Percentiles rank a stretch among this genome's conserved stretches.
These are phyloP conservation scores for Lagorchestes hirsutus DNA, from an alignment of 2,797 vertebrate genomes.

Conservation along the genomic window DNA sequence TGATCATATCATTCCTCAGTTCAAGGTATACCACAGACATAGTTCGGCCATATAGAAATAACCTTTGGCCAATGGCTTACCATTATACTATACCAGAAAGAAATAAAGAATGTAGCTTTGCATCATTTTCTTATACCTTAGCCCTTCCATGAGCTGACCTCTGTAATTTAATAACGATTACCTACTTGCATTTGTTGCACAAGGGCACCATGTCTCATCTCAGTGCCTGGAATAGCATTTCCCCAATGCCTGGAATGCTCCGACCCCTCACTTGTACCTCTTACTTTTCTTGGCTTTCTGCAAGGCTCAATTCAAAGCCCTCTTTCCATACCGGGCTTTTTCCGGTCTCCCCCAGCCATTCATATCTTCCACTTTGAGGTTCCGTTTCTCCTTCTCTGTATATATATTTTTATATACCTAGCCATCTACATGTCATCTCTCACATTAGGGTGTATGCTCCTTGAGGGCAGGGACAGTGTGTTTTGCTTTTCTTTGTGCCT, in stretches of 20 bases:
- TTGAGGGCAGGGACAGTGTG: neutral
- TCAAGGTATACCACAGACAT: neutral
- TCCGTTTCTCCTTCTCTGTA: neutral
- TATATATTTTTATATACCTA: neutral
- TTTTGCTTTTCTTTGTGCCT: neutral
- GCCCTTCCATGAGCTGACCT: neutral
- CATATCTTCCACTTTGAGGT: neutral
- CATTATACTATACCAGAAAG: neutral
- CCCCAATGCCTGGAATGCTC: neutral
- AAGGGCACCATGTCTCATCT: neutral
- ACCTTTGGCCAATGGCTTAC: neutral
- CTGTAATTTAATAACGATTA: neutral
- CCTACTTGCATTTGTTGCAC: neutral
- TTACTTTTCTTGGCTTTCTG: neutral
- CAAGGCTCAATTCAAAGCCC: neutral
- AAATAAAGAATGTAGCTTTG: neutral
- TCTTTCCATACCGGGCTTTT: neutral
- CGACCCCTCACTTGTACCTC: neutral
- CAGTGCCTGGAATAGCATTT: neutral
- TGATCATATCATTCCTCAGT: neutral
- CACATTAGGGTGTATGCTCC: neutral
- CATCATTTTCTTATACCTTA: neutral
- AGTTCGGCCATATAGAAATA: neutral
- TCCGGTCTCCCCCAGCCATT: neutral
- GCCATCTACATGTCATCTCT: neutral